phyloP scores from a whole-genome alignment of 2,113 vertebrate genomes.

The Zingel zingel region DNA sequence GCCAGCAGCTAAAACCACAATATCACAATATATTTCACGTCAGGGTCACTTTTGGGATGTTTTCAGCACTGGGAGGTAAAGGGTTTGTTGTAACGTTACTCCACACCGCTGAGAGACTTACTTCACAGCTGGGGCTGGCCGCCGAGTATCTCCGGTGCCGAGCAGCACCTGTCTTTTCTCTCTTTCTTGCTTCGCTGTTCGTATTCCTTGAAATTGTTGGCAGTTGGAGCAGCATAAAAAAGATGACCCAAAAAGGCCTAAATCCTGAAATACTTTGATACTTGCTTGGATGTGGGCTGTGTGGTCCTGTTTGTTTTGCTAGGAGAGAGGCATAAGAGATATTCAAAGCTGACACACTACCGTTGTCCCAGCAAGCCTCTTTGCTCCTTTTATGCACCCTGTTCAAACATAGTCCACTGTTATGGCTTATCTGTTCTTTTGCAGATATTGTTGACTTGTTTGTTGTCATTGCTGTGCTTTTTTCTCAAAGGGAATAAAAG shows the following conservation, averaged over 20 bases:
- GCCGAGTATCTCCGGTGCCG: no score
- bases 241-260: conserved; percentile 34
- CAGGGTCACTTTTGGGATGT: no score
- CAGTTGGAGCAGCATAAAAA: conserved; percentile 19
- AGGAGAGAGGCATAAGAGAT: conserved; percentile 39
- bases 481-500: conserved; percentile 69
- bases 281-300: conserved; percentile 33
- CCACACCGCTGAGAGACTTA: no score
- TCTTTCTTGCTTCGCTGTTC: not conserved
- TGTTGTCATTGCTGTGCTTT: conserved; percentile 54
- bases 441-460: conserved; percentile 65
- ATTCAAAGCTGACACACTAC: conserved; percentile 34
- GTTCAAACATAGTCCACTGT: conserved; percentile 52
- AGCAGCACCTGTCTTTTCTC: not conserved
- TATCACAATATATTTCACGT: no score
- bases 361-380: conserved; percentile 38
- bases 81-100: no score
- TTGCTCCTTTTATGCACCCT: conserved; percentile 23
- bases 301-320: conserved; percentile 46
- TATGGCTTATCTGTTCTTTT: conserved; percentile 67
- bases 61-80: no score
- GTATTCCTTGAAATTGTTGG: conserved; percentile 22
- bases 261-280: conserved; percentile 21
- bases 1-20: no score
- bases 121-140: no score